phyloP scores from a whole-genome alignment of 2,797 vertebrate species.

The Cynopterus sphinx region DNA sequence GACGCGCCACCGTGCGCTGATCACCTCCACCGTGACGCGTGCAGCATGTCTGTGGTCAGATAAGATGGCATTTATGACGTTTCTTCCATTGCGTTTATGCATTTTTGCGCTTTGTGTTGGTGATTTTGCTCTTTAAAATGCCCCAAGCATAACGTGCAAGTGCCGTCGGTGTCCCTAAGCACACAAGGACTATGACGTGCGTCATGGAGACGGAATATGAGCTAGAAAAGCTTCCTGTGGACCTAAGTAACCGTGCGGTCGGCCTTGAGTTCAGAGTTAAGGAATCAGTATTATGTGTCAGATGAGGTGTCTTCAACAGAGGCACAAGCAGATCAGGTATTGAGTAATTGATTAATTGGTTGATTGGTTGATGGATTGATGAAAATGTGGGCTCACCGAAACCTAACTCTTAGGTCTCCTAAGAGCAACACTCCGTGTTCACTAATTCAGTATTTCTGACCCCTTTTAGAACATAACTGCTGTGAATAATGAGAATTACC shows the following conservation, averaged over 20 bases:
- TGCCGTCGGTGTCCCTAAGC: too few relatives aligned
- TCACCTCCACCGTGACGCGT: not conserved
- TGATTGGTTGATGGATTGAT: not conserved
- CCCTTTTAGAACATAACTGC: not conserved
- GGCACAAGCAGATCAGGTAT: not conserved
- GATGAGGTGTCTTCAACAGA: not conserved
- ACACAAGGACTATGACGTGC: not conserved
- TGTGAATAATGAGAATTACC: not conserved
- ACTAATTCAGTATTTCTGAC: not conserved
- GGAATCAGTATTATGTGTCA: not conserved
- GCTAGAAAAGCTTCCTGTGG: rapidly evolving
- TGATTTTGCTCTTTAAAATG: not conserved
- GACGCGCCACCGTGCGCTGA: not conserved
- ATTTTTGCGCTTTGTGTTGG: not conserved
- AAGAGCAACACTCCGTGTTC: not conserved
- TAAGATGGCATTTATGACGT: not conserved
- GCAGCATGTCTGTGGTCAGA: rapidly evolving
- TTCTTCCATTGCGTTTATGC: not conserved
- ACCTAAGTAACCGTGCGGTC: not conserved
- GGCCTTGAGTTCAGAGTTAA: not conserved
- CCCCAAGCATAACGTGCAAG: not conserved
- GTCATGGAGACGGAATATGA: not conserved
- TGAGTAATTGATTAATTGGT: not conserved
- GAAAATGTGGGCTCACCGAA: not conserved
- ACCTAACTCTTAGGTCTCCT: not conserved